phyloP scores from a whole-genome alignment of 2,888 invertebrate species.

The Himalopsyche kuldschensis region DNA sequence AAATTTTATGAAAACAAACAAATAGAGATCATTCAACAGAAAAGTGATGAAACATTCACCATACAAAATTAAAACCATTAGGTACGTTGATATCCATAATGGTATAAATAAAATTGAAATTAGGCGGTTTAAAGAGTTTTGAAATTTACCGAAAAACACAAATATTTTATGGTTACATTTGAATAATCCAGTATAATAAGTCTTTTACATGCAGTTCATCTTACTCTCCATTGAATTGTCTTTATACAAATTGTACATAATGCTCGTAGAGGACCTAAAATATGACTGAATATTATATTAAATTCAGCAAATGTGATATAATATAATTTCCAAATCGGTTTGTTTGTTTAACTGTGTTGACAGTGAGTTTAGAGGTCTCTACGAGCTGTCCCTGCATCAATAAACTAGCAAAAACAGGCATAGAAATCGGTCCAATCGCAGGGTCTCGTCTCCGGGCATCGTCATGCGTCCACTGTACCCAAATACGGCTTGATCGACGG shows the following conservation, averaged over 20 bases:
- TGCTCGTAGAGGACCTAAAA: neutral
- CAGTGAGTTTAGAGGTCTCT: neutral
- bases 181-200: neutral
- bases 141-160: no score
- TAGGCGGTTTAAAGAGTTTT: no score
- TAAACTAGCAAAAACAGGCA: neutral
- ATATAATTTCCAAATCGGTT: neutral
- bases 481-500: conserved; percentile 37
- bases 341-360: neutral
- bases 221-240: neutral
- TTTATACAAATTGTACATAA: neutral
- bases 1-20: neutral
- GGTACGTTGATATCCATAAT: no score
- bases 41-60: no score
- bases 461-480: neutral
- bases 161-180: neutral
- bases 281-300: neutral
- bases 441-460: conserved; percentile 1
- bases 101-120: no score
- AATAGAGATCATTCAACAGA: neutral
- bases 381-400: neutral
- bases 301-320: neutral
- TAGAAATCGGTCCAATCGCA: neutral
- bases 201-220: neutral
- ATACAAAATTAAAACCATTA: no score